phyloP scores from a whole-genome alignment of 2,888 invertebrate genomes.

The Cenopis cana region DNA sequence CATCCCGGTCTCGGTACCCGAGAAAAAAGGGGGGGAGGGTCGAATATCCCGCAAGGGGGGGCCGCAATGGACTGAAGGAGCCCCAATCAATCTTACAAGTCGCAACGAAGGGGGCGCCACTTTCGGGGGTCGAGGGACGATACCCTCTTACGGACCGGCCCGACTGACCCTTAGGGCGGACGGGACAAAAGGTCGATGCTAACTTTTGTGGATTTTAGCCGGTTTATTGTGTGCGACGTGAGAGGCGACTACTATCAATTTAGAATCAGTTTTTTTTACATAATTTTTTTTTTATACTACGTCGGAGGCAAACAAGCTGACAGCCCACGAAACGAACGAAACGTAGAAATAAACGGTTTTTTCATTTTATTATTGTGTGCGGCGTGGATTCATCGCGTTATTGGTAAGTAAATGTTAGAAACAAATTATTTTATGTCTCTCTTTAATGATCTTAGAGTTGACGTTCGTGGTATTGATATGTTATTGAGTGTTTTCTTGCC shows the following conservation, averaged over 20 bases:
- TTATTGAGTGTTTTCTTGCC: too few relatives aligned
- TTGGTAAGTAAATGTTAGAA: too few relatives aligned
- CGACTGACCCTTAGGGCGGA: conserved; percentile 77
- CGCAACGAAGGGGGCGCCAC: conserved; percentile 70
- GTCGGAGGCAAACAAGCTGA: too few relatives aligned
- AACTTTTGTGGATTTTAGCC: conserved; percentile 40
- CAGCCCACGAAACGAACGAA: too few relatives aligned
- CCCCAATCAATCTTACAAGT: conserved; percentile 86
- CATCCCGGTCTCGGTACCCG: conserved; percentile 66
- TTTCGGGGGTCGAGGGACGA: conserved; percentile 78
- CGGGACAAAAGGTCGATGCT: conserved; percentile 36
- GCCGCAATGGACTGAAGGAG: conserved; percentile 85
- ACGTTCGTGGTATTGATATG: too few relatives aligned
- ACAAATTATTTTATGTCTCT: too few relatives aligned
- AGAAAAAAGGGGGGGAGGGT: conserved; percentile 81
- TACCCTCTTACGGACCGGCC: conserved; percentile 81
- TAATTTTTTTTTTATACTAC: too few relatives aligned
- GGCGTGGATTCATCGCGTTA: neutral
- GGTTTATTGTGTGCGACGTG: conserved; percentile 14
- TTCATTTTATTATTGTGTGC: conserved; percentile 16
- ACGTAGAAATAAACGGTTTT: too few relatives aligned
- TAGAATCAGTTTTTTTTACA: too few relatives aligned
- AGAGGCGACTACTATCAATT: too few relatives aligned
- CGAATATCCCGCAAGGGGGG: conserved; percentile 79
- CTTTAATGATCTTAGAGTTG: too few relatives aligned